phyloP scores from a whole-genome alignment of 2,113 vertebrate genomes.

The Microtus pennsylvanicus region DNA sequence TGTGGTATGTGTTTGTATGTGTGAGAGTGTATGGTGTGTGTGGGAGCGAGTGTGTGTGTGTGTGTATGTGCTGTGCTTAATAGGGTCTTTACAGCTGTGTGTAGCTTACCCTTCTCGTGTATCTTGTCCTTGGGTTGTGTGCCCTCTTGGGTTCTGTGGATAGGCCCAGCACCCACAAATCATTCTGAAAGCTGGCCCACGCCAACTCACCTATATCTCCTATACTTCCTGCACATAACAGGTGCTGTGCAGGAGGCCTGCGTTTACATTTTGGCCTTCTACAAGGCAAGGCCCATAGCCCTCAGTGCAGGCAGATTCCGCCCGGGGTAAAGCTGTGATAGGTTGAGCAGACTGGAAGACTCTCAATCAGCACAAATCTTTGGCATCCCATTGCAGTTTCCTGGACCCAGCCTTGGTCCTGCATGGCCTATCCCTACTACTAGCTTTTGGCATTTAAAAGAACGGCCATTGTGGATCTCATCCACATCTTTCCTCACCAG shows the following conservation, averaged over 20 bases:
- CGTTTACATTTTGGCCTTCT: not conserved
- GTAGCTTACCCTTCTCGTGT: not conserved
- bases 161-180: accelerated
- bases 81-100: not conserved
- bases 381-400: too few relatives aligned
- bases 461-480: accelerated
- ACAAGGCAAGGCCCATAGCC: not conserved
- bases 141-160: not conserved
- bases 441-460: not conserved
- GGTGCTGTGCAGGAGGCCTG: not conserved
- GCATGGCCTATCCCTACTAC: too few relatives aligned
- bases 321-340: accelerated
- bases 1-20: too few relatives aligned
- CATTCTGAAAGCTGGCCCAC: not conserved
- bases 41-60: too few relatives aligned
- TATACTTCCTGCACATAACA: not conserved
- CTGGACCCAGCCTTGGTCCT: not conserved
- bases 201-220: not conserved
- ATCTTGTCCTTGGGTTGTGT: not conserved
- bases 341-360: not conserved
- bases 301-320: not conserved
- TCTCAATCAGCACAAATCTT: not conserved
- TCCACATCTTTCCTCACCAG: not conserved
- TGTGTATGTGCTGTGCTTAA: too few relatives aligned
- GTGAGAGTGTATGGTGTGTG: too few relatives aligned